Conservation (phyloP, 2,113 vertebrate genomes). For the Corydoras maculifer region DNA sequence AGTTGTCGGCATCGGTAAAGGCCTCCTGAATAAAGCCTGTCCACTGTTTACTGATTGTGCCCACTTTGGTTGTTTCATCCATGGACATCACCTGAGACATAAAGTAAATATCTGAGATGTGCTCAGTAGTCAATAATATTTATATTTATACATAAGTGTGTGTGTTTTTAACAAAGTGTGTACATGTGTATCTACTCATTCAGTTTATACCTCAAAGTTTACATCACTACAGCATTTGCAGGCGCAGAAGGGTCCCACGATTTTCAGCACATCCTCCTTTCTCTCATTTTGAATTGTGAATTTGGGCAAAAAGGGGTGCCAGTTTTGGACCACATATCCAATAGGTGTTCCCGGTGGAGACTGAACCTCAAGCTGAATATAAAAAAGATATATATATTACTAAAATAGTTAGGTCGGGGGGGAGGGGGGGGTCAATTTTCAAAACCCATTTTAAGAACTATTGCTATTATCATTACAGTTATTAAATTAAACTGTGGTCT, state of each 20-base stretch:
- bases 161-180: neutral
- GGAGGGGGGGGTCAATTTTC: neutral
- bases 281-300: constrained; percentile 72
- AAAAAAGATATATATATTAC: neutral
- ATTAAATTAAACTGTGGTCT: no score
- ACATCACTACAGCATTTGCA: constrained; percentile 68
- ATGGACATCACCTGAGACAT: constrained; percentile 46
- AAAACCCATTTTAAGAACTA: neutral
- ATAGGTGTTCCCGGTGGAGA: constrained; percentile 70
- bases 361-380: constrained; percentile 72
- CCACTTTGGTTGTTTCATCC: constrained; percentile 45
- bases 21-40: constrained; percentile 44
- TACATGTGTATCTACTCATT: neutral
- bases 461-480: neutral
- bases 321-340: constrained; percentile 72
- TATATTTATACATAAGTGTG: neutral
- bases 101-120: neutral
- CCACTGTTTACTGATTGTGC: constrained; percentile 60
- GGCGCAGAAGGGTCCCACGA: constrained; percentile 63
- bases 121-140: no score
- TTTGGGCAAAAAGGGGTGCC: constrained; percentile 71
- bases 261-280: constrained; percentile 63
- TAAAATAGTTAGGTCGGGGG: neutral
- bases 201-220: constrained; percentile 68
- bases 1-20: constrained; percentile 56